Evolutionary conservation across 1,140 invertebrate species (phyloP).

Genomic region (Copidosoma floridanum): DNA sequence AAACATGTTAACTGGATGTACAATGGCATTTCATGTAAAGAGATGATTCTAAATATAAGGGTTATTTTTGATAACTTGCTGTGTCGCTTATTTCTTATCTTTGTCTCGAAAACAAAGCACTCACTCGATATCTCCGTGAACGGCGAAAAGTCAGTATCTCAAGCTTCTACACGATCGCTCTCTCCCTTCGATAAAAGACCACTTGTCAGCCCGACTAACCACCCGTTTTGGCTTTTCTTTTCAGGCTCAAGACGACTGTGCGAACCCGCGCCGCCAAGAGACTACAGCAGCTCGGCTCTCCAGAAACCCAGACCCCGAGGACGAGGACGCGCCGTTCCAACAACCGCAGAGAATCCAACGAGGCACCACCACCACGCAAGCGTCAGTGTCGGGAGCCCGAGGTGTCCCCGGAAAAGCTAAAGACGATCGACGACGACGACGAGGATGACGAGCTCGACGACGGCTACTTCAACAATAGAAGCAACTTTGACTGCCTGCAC

Average conservation of each 20-base stretch:
- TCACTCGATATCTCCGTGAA: too few species aligned
- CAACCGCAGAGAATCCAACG: background rate
- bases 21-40: constrained; percentile 15
- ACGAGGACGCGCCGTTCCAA: too few species aligned
- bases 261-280: background rate
- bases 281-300: too few species aligned
- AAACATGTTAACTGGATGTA: too few species aligned
- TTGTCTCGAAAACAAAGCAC: background rate
- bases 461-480: background rate
- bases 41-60: constrained; percentile 18
- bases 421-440: too few species aligned
- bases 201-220: background rate
- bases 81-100: background rate
- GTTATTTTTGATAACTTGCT: background rate
- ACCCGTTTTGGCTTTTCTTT: constrained; percentile 6
- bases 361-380: too few species aligned
- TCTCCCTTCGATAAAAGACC: background rate
- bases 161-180: background rate
- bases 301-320: too few species aligned
- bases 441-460: background rate
- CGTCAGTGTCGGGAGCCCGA: too few species aligned
- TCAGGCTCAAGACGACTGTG: constrained; percentile 1
- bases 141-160: background rate
- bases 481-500: background rate
- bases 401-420: background rate